phyloP scores from a whole-genome alignment of 2,888 invertebrate genomes.

The Odontomyia ornata region DNA sequence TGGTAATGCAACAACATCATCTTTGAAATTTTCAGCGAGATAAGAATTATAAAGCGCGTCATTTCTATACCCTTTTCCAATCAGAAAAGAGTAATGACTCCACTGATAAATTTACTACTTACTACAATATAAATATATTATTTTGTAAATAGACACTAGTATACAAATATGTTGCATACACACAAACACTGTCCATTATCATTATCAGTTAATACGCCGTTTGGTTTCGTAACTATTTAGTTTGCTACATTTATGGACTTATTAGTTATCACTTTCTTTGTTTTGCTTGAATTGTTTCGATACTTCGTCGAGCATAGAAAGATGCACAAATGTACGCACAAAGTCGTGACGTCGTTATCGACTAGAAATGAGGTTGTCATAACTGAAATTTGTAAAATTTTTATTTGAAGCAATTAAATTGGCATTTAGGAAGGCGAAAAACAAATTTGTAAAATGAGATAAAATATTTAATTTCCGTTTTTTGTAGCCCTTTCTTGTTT shows the following conservation, averaged over 20 bases:
- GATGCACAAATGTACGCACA: too few species aligned
- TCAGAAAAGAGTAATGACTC: not conserved
- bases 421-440: not conserved
- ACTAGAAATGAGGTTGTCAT: constrained; percentile 16
- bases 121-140: not conserved
- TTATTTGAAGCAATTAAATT: not conserved
- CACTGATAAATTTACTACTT: constrained; percentile 22
- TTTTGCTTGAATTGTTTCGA: not conserved
- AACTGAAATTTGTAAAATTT: constrained; percentile 5
- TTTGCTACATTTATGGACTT: not conserved
- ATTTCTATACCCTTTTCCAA: constrained; percentile 9
- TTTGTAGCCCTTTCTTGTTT: too few species aligned
- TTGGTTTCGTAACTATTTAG: not conserved
- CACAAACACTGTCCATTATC: not conserved
- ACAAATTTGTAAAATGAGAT: too few species aligned
- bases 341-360: not conserved
- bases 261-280: constrained; percentile 1
- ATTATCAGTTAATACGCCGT: not conserved
- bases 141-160: not conserved
- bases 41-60: not conserved
- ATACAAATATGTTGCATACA: not conserved
- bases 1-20: too few species aligned
- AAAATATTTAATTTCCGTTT: too few species aligned
- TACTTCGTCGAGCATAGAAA: not conserved
- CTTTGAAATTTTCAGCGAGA: not conserved